Conservation (phyloP, 1,140 invertebrate genomes). For the Drosophila parvula region DNA sequence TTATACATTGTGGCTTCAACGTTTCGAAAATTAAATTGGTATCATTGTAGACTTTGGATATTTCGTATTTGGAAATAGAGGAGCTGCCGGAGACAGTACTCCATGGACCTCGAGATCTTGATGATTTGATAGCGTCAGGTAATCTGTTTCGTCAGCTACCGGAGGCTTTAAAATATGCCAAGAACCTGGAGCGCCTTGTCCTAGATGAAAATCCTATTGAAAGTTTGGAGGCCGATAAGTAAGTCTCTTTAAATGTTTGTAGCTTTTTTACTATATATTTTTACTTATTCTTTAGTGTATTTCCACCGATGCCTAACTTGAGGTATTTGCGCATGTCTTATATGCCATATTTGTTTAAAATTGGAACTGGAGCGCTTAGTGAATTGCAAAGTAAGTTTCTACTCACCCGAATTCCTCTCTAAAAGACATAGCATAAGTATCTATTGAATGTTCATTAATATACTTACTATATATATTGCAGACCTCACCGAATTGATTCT, state of each 20-base stretch:
- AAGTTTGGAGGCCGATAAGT: constrained; percentile 84
- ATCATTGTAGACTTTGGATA: constrained; percentile 45
- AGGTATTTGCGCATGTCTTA: constrained; percentile 87
- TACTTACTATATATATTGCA: constrained; percentile 26
- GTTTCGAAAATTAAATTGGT: not conserved
- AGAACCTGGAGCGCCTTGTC: constrained; percentile 86
- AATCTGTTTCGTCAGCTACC: constrained; percentile 88
- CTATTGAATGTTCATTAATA: not conserved
- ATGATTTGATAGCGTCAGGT: constrained; percentile 88
- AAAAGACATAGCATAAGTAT: too few relatives aligned
- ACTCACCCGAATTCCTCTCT: too few relatives aligned
- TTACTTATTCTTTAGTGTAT: constrained; percentile 84
- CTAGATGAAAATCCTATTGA: constrained; percentile 89
- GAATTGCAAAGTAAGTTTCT: constrained; percentile 66
- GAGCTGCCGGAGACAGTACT: constrained; percentile 87
- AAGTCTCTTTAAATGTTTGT: constrained; percentile 6
- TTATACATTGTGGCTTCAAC: not conserved
- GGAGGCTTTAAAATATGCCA: constrained; percentile 86
- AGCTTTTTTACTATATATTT: constrained; percentile 40
- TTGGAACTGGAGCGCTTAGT: constrained; percentile 85
- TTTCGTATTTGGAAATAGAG: constrained; percentile 88
- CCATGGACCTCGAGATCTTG: constrained; percentile 87
- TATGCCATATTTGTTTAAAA: constrained; percentile 86
- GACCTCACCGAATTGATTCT: constrained; percentile 68
- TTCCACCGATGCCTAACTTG: constrained; percentile 86